phyloP scores from a whole-genome alignment of 1,140 invertebrate genomes.

The Popillia japonica region DNA sequence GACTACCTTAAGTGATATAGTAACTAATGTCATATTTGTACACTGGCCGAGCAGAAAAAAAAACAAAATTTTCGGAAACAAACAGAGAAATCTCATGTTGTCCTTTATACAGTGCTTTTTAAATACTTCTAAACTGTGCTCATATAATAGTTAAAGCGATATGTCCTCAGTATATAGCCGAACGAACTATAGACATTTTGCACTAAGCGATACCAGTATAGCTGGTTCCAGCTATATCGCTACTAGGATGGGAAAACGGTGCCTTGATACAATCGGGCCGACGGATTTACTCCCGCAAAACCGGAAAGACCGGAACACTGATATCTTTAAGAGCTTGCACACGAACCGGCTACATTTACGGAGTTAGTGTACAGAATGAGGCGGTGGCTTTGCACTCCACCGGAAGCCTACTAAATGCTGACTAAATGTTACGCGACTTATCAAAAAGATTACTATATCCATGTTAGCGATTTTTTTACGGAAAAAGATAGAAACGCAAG shows the following conservation, averaged over 20 bases:
- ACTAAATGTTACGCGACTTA: conserved; percentile 29
- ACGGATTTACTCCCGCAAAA: conserved; percentile 26
- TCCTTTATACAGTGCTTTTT: too few species aligned
- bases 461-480: not conserved
- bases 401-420: conserved; percentile 12
- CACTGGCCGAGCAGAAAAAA: too few species aligned
- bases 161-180: too few species aligned
- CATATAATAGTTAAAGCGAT: too few species aligned
- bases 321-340: conserved; percentile 33
- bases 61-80: too few species aligned
- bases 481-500: not conserved
- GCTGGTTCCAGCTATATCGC: not conserved
- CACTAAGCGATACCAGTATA: not conserved
- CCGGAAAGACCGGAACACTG: conserved; percentile 32
- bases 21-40: too few species aligned
- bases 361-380: not conserved
- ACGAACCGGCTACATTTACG: conserved; percentile 15
- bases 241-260: not conserved
- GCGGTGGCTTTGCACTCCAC: not conserved
- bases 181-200: too few species aligned
- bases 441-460: conserved; percentile 18
- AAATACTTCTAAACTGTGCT: too few species aligned
- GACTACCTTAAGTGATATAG: too few species aligned
- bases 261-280: conserved; percentile 23
- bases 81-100: too few species aligned